A percentile compares a stretch with the other conserved stretches of the same genome.
phyloP scores from a whole-genome alignment of 1,140 invertebrate species.

The Nylanderia fulva region DNA sequence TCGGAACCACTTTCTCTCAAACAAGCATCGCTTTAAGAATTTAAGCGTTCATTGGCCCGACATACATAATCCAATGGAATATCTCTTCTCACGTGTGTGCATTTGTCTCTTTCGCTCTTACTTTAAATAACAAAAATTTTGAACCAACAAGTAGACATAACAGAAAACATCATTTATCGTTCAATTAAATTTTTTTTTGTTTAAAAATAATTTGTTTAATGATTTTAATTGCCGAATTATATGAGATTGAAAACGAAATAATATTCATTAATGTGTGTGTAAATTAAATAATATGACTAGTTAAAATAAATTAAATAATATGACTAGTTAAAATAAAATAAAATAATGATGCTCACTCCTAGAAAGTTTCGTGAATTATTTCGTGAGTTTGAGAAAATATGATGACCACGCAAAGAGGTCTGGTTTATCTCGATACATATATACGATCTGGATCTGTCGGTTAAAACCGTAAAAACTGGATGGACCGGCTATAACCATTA shows the following conservation, averaged over 20 bases:
- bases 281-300: not conserved
- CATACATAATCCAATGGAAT: slow-evolving; percentile 24
- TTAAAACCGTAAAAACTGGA: slow-evolving; percentile 74
- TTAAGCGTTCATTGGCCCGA: slow-evolving; percentile 14
- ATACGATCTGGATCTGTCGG: slow-evolving; percentile 59
- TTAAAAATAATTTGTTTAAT: not conserved
- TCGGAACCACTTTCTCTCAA: slow-evolving; percentile 29
- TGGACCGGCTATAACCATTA: slow-evolving; percentile 66
- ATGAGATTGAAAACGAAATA: not conserved
- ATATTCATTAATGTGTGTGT: not conserved
- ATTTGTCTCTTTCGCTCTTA: not conserved
- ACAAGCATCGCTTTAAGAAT: not conserved
- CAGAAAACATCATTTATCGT: not conserved
- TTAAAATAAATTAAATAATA: not conserved
- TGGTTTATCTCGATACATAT: slow-evolving; percentile 44
- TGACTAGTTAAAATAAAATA: too few species aligned
- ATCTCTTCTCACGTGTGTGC: not conserved
- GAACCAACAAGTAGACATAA: not conserved
- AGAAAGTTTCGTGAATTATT: not conserved
- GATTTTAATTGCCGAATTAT: not conserved
- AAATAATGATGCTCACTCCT: not conserved
- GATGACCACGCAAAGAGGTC: slow-evolving; percentile 37
- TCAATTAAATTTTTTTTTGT: too few species aligned
- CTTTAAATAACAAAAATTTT: not conserved
- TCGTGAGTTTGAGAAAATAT: not conserved